These are phyloP conservation scores for Gulo gulo DNA, from an alignment of 2,113 vertebrate species.

Conservation along the genomic window DNA sequence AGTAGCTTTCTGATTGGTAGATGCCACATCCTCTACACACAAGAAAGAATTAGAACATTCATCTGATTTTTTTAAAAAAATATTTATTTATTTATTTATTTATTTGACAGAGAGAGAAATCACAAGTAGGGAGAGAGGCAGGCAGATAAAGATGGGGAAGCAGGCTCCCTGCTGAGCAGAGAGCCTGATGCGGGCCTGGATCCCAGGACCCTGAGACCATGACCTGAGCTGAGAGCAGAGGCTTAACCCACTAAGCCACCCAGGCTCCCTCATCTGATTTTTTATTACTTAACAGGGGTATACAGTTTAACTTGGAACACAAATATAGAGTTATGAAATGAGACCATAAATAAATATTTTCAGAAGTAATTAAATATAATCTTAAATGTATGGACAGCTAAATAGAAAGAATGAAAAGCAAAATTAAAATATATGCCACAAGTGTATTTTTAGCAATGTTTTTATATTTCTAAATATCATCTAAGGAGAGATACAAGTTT, in stretches of 20 bases:
- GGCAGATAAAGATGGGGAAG: too few relatives aligned
- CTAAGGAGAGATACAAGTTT: not conserved
- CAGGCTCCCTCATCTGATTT: not conserved
- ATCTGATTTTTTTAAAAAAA: not conserved
- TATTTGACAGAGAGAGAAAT: too few relatives aligned
- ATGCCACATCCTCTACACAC: not conserved
- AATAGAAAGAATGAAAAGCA: not conserved
- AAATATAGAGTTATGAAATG: not conserved
- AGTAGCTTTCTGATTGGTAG: not conserved
- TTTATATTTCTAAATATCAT: conserved; percentile 15
- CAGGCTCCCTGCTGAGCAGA: too few relatives aligned
- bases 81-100: too few relatives aligned
- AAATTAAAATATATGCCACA: not conserved
- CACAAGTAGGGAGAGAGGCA: too few relatives aligned
- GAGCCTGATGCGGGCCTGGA: too few relatives aligned
- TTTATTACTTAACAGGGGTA: not conserved
- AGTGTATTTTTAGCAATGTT: not conserved
- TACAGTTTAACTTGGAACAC: not conserved
- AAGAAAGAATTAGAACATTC: conserved; percentile 2
- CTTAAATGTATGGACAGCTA: not conserved
- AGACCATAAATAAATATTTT: not conserved
- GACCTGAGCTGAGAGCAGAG: too few relatives aligned
- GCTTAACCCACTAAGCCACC: too few relatives aligned
- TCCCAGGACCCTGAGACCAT: too few relatives aligned
- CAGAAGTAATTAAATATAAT: not conserved